Conservation (phyloP, 2,797 vertebrate genomes). For the Sus cebifrons region DNA sequence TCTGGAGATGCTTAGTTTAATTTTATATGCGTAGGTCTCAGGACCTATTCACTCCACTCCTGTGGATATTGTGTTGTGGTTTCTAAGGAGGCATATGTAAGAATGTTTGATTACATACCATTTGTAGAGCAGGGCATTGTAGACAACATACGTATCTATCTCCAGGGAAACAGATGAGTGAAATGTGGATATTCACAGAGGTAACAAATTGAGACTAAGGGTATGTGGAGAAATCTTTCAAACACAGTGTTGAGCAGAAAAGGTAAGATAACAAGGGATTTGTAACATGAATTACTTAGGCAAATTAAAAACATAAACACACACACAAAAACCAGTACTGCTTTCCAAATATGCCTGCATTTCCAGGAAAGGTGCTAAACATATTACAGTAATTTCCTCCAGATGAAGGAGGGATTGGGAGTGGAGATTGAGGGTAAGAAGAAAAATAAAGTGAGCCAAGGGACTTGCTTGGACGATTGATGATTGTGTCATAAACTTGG, state of each 20-base stretch:
- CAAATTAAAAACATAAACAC: constrained; percentile 43
- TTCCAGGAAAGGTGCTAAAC: not conserved
- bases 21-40: not conserved
- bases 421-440: not conserved
- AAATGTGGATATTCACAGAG: not conserved
- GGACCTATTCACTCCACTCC: not conserved
- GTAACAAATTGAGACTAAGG: not conserved
- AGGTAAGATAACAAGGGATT: not conserved
- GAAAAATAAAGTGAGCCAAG: not conserved
- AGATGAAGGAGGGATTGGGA: not conserved
- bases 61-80: not conserved
- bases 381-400: not conserved
- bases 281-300: constrained; percentile 4
- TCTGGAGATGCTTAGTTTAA: not conserved
- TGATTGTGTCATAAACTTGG: not conserved
- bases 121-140: not conserved
- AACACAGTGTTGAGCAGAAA: not conserved
- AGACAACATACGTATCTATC: not conserved
- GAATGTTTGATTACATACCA: not conserved
- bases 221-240: constrained; percentile 5
- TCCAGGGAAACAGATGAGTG: not conserved
- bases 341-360: not conserved
- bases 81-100: not conserved
- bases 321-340: not conserved
- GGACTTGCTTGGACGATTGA: not conserved